Evolutionary conservation across 2,113 vertebrate species (phyloP).

Genomic region (Nycticebus coucang): DNA sequence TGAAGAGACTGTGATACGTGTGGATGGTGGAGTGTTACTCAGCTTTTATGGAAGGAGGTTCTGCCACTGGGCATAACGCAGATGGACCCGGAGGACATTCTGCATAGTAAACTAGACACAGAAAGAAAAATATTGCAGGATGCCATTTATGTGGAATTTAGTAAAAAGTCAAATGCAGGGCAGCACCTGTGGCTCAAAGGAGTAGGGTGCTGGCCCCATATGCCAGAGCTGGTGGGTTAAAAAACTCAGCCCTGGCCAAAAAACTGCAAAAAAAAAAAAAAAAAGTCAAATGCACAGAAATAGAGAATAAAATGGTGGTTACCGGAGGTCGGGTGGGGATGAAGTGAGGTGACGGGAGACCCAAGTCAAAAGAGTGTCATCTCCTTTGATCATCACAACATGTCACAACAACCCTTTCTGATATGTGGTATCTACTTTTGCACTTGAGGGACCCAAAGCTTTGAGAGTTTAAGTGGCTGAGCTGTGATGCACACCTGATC

Average conservation of each 20-base stretch:
- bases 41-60: neutral
- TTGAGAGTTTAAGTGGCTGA: neutral
- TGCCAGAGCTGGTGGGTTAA: no score
- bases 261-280: neutral
- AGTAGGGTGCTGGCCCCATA: no score
- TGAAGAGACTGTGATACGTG: neutral
- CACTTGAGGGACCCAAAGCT: neutral
- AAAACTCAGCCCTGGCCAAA: no score
- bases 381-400: neutral
- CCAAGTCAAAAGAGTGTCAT: neutral
- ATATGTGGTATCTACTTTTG: neutral
- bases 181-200: no score
- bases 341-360: neutral
- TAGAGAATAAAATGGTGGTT: neutral
- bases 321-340: neutral
- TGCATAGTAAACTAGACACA: neutral
- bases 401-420: neutral
- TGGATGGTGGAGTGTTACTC: neutral
- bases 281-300: neutral
- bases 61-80: neutral
- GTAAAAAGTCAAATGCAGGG: neutral
- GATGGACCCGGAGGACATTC: neutral
- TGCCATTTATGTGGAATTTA: neutral
- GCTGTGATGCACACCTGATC: neutral
- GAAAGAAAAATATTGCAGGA: neutral